These are phyloP conservation scores for Drosophila dunni DNA, from an alignment of 1,140 invertebrate genomes.

Conservation along the genomic window DNA sequence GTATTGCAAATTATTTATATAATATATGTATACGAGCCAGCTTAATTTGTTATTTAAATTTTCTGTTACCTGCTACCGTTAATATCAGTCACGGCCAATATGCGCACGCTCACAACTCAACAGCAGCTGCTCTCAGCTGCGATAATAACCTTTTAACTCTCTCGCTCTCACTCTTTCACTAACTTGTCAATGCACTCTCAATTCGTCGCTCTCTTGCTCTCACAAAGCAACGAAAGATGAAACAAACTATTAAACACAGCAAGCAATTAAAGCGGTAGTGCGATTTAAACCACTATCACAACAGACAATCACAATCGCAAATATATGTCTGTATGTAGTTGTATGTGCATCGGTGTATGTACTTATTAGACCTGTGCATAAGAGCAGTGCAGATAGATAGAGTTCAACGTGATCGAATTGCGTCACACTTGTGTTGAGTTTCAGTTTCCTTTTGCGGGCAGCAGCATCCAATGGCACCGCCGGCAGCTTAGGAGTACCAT, in stretches of 20 bases:
- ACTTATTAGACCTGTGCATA: background rate
- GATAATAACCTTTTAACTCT: slow-evolving; percentile 11
- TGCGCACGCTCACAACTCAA: slow-evolving; percentile 27
- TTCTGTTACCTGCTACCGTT: slow-evolving; percentile 37
- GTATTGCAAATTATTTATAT: slow-evolving; percentile 34
- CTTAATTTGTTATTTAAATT: slow-evolving; percentile 40
- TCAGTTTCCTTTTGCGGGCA: slow-evolving; percentile 47
- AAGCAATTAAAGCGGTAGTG: slow-evolving; percentile 42
- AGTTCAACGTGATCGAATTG: slow-evolving; percentile 46
- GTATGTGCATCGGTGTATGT: slow-evolving; percentile 3
- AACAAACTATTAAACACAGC: slow-evolving; percentile 18
- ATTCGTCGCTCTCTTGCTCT: background rate
- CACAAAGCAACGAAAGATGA: slow-evolving; percentile 10
- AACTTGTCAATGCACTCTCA: too few species aligned
- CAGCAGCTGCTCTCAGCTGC: slow-evolving; percentile 11
- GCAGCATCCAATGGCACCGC: slow-evolving; percentile 34
- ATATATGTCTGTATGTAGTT: slow-evolving; percentile 8
- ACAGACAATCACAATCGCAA: slow-evolving; percentile 28
- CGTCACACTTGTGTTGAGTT: slow-evolving; percentile 44
- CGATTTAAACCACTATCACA: slow-evolving; percentile 32
- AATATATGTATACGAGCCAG: slow-evolving; percentile 30
- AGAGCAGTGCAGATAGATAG: slow-evolving; percentile 20
- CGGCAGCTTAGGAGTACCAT: slow-evolving; percentile 35
- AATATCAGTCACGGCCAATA: slow-evolving; percentile 50
- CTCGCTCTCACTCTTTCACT: background rate